Conservation (phyloP, 2,113 vertebrate species). For the Leucopternis melanops region DNA sequence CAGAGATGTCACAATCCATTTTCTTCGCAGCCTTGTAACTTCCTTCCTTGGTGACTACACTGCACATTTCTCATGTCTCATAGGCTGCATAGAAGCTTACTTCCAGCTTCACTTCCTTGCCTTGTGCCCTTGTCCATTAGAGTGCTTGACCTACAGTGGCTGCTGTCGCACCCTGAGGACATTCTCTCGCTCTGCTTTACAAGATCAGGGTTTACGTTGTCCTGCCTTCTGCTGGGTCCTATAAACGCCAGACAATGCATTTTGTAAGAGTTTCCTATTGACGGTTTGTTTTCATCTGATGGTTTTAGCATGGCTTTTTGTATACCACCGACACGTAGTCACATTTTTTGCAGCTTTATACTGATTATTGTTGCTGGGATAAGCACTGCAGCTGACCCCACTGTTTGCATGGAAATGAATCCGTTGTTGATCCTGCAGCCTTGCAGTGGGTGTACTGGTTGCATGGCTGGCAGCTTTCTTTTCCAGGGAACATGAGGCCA, state of each 20-base stretch:
- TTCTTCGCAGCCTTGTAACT: slow-evolving; percentile 8
- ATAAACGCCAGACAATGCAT: not conserved
- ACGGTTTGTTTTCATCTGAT: not conserved
- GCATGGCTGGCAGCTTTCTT: not conserved
- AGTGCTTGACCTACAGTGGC: not conserved
- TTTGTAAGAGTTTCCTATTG: not conserved
- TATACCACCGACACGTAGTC: not conserved
- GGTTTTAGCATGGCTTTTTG: not conserved
- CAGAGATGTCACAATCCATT: not conserved
- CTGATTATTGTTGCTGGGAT: not conserved
- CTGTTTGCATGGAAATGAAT: not conserved
- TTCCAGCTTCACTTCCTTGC: slow-evolving; percentile 15
- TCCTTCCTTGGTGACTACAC: slow-evolving; percentile 17
- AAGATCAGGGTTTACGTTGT: not conserved
- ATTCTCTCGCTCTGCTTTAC: not conserved
- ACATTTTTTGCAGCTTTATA: not conserved
- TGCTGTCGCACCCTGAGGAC: not conserved
- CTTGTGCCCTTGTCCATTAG: not conserved
- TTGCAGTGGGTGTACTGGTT: not conserved
- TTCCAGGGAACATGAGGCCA: not conserved
- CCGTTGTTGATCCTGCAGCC: slow-evolving; percentile 16
- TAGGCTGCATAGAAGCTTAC: not conserved
- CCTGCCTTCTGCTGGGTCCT: not conserved
- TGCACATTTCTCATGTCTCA: not conserved
- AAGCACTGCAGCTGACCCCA: not conserved